phyloP scores from a whole-genome alignment of 2,888 invertebrate species.

The Limenitis camilla region DNA sequence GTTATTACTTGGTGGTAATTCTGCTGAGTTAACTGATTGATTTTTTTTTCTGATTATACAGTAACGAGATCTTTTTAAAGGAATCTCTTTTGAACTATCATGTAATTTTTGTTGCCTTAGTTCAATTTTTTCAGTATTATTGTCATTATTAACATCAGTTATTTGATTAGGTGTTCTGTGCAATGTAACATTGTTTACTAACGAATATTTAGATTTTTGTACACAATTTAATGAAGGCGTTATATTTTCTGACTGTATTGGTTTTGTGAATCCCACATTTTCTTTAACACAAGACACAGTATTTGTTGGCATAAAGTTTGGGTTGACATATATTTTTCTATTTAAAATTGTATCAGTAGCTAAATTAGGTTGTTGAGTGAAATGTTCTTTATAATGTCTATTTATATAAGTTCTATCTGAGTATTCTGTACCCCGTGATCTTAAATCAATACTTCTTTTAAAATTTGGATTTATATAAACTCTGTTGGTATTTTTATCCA shows the following conservation, averaged over 20 bases:
- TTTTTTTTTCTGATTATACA: conserved; percentile 41
- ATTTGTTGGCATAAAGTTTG: conserved; percentile 45
- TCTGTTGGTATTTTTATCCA: conserved; percentile 35
- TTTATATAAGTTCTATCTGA: conserved; percentile 45
- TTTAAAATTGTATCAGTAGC: conserved; percentile 24
- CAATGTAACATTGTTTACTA: conserved; percentile 6
- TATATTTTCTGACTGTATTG: conserved; percentile 1
- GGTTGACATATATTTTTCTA: conserved; percentile 65
- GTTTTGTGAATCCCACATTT: neutral
- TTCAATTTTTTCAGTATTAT: conserved; percentile 7
- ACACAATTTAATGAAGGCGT: neutral
- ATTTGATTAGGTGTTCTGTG: neutral
- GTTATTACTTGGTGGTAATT: conserved; percentile 5
- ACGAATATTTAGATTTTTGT: conserved; percentile 24
- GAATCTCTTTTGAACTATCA: conserved; percentile 1
- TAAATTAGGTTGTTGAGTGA: conserved; percentile 22
- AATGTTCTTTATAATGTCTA: conserved; percentile 42
- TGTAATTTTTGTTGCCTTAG: conserved; percentile 20
- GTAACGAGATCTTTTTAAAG: conserved; percentile 38
- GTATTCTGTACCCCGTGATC: conserved; percentile 7
- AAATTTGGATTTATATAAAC: conserved; percentile 67
- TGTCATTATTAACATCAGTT: neutral
- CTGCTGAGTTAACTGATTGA: conserved; percentile 1
- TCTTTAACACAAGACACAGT: neutral
- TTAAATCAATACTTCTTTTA: conserved; percentile 31